Percentiles rank a stretch among this genome's conserved stretches.
Evolutionary conservation across 2,797 vertebrate species (phyloP).

Genomic region (Clarias platycephalus): DNA sequence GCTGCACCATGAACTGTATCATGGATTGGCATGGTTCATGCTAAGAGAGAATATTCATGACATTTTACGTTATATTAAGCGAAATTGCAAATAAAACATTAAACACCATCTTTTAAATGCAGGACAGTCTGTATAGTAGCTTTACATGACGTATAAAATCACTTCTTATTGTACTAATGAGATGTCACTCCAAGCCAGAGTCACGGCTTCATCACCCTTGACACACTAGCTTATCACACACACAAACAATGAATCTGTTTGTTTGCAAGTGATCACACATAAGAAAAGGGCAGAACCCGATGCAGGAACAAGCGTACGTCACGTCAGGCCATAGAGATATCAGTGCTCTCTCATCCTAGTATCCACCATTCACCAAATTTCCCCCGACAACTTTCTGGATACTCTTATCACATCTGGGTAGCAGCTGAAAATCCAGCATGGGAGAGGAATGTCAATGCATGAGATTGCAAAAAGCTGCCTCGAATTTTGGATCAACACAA

Average conservation of each 20-base stretch:
- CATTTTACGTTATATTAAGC: background rate
- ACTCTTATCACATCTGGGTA: conserved; percentile 58
- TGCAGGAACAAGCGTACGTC: background rate
- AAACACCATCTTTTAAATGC: background rate
- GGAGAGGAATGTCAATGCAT: no score
- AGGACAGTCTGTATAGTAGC: background rate
- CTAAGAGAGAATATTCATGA: background rate
- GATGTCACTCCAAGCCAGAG: conserved; percentile 1
- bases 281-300: conserved; percentile 7
- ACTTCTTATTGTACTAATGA: conserved; percentile 1
- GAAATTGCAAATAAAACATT: background rate
- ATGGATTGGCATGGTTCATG: background rate
- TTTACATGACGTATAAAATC: background rate
- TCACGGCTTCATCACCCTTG: conserved; percentile 44
- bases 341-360: background rate
- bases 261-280: conserved; percentile 46
- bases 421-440: conserved; percentile 55
- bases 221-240: conserved; percentile 55
- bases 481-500: background rate
- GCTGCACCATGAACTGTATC: background rate
- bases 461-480: background rate
- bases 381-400: background rate
- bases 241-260: conserved; percentile 69
- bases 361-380: background rate
- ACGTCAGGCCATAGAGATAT: background rate